phyloP scores from a whole-genome alignment of 2,888 invertebrate species.

The Drosophila neotestacea region DNA sequence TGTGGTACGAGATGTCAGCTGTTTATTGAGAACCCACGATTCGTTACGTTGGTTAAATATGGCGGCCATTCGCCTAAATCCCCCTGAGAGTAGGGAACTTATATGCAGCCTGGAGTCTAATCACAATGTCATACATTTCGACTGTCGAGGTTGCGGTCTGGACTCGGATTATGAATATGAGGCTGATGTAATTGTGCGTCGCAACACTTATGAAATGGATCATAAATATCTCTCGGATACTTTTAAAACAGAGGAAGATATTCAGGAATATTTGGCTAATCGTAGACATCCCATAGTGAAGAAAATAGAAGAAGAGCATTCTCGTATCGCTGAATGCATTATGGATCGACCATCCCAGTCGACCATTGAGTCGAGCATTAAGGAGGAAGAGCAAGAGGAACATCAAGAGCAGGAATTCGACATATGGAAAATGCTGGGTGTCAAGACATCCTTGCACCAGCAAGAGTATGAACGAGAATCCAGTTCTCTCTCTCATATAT shows the following conservation, averaged over 20 bases:
- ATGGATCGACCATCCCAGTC: slow-evolving; percentile 6
- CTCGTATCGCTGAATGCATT: slow-evolving; percentile 35
- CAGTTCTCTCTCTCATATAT: background rate
- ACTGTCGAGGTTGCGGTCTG: slow-evolving; percentile 73
- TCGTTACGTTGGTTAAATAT: slow-evolving; percentile 64
- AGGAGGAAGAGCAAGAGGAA: slow-evolving; percentile 33
- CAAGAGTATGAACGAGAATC: background rate
- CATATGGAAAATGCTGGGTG: slow-evolving; percentile 54
- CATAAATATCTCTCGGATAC: slow-evolving; percentile 63
- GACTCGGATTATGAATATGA: slow-evolving; percentile 69
- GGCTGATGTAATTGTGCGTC: slow-evolving; percentile 70
- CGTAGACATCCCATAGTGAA: slow-evolving; percentile 58
- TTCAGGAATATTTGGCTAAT: slow-evolving; percentile 54
- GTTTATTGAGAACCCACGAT: slow-evolving; percentile 63
- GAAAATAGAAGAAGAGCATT: slow-evolving; percentile 18
- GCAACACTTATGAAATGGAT: slow-evolving; percentile 62
- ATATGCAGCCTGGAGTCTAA: slow-evolving; percentile 66
- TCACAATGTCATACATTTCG: slow-evolving; percentile 56
- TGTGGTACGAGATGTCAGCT: slow-evolving; percentile 50
- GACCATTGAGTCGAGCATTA: slow-evolving; percentile 2
- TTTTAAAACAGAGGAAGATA: slow-evolving; percentile 58
- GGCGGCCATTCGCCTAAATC: slow-evolving; percentile 55
- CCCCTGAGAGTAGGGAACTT: slow-evolving; percentile 31
- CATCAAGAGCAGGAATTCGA: slow-evolving; percentile 49
- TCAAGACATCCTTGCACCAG: background rate